Conservation (phyloP, 1,140 invertebrate species). For the Lineus longissimus region DNA sequence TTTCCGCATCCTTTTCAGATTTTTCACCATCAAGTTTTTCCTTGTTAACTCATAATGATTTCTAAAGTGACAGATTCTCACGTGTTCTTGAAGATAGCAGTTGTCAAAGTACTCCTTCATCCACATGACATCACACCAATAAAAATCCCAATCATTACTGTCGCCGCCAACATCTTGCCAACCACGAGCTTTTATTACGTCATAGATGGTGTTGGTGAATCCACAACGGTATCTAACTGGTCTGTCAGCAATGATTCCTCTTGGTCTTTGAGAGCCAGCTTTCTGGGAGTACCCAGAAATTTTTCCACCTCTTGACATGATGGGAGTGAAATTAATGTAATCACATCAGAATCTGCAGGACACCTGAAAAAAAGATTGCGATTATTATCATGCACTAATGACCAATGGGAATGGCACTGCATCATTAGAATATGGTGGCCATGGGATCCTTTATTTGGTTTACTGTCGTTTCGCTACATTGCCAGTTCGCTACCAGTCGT, state of each 20-base stretch:
- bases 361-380: no score
- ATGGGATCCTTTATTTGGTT: no score
- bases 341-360: no score
- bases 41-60: slow-evolving; percentile 58
- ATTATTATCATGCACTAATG: no score
- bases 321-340: no score
- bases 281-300: no score
- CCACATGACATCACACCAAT: slow-evolving; percentile 58
- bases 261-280: no score
- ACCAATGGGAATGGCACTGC: no score
- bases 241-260: slow-evolving; percentile 24
- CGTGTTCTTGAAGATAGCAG: slow-evolving; percentile 55
- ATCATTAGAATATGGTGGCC: no score
- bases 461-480: no score
- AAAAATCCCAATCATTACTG: slow-evolving; percentile 55
- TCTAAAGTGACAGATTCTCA: slow-evolving; percentile 57
- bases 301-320: no score
- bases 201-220: slow-evolving; percentile 51
- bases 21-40: slow-evolving; percentile 58
- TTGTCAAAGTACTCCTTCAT: slow-evolving; percentile 55
- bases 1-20: slow-evolving; percentile 53
- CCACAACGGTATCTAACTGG: slow-evolving; percentile 52
- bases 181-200: slow-evolving; percentile 47
- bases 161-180: slow-evolving; percentile 49
- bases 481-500: no score